phyloP scores from a whole-genome alignment of 2,888 invertebrate species.

The Cephus runcator region DNA sequence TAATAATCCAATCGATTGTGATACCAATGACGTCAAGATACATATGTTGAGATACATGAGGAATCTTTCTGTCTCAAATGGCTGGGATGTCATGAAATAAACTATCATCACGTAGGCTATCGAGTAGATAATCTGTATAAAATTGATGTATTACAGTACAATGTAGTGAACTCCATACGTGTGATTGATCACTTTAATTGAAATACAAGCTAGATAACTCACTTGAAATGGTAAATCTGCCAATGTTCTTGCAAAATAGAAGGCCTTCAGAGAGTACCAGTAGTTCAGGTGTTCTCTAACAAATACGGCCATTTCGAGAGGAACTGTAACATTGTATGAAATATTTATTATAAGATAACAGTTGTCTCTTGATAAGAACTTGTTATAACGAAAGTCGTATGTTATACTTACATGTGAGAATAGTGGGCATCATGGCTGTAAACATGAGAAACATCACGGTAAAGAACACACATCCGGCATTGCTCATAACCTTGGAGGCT shows the following conservation, averaged over 20 bases:
- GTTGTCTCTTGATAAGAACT: background rate
- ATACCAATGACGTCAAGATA: conserved; percentile 88
- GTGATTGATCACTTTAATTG: background rate
- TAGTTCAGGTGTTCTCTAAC: conserved; percentile 95
- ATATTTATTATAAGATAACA: conserved; percentile 14
- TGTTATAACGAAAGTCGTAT: background rate
- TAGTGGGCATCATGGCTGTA: conserved; percentile 98
- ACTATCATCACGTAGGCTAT: conserved; percentile 75
- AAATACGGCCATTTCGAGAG: conserved; percentile 94
- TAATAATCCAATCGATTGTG: conserved; percentile 90
- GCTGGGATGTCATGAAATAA: conserved; percentile 96
- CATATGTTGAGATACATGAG: conserved; percentile 81
- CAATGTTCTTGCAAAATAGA: conserved; percentile 95
- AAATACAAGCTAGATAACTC: conserved; percentile 57
- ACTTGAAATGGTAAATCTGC: conserved; percentile 97
- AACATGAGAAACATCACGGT: conserved; percentile 97
- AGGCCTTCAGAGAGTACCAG: conserved; percentile 97
- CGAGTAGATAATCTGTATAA: conserved; percentile 61
- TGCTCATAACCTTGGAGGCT: conserved; percentile 93
- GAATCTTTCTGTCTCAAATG: conserved; percentile 86
- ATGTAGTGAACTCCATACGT: conserved; percentile 7
- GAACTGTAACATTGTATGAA: conserved; percentile 75
- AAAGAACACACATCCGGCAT: conserved; percentile 96
- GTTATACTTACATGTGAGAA: conserved; percentile 89
- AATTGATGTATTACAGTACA: conserved; percentile 10